Percentiles rank a stretch among this genome's conserved stretches.
These are phyloP conservation scores for Acleris holmiana DNA, from an alignment of 2,888 invertebrate species.

Conservation along the genomic window DNA sequence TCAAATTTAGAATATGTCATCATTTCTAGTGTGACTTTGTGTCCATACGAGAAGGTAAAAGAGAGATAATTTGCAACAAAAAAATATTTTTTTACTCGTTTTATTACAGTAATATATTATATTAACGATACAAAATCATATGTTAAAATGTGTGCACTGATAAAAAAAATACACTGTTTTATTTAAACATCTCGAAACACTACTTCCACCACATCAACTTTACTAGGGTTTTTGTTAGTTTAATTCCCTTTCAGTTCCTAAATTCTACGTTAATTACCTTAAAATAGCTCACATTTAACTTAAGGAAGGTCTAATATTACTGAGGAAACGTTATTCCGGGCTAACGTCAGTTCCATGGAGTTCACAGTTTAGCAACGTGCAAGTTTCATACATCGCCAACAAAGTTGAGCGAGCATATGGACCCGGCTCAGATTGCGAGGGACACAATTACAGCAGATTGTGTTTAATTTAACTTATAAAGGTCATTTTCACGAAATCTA, in stretches of 20 bases:
- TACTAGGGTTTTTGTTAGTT: too few relatives aligned
- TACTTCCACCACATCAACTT: too few relatives aligned
- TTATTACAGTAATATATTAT: too few relatives aligned
- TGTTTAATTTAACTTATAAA: not conserved
- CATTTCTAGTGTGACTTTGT: too few relatives aligned
- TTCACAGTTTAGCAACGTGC: conserved; percentile 34
- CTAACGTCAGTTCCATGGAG: conserved; percentile 42
- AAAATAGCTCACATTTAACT: conserved; percentile 25
- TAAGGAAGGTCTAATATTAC: conserved; percentile 10
- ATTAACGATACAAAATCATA: too few relatives aligned
- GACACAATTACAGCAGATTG: conserved; percentile 25
- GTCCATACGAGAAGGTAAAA: too few relatives aligned
- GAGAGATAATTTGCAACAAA: too few relatives aligned
- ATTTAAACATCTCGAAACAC: too few relatives aligned
- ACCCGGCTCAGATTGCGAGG: conserved; percentile 6
- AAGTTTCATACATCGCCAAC: conserved; percentile 39
- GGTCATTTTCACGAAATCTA: not conserved
- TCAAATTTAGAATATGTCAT: too few relatives aligned
- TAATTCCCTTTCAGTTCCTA: conserved; percentile 8
- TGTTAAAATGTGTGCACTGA: too few relatives aligned
- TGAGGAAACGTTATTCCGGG: conserved; percentile 38
- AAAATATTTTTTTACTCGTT: too few relatives aligned
- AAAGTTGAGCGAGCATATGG: conserved; percentile 41
- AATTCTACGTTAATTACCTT: conserved; percentile 25
- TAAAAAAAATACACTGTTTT: too few relatives aligned